Conservation (phyloP, 2,113 vertebrate species). For the Clarias magur region DNA sequence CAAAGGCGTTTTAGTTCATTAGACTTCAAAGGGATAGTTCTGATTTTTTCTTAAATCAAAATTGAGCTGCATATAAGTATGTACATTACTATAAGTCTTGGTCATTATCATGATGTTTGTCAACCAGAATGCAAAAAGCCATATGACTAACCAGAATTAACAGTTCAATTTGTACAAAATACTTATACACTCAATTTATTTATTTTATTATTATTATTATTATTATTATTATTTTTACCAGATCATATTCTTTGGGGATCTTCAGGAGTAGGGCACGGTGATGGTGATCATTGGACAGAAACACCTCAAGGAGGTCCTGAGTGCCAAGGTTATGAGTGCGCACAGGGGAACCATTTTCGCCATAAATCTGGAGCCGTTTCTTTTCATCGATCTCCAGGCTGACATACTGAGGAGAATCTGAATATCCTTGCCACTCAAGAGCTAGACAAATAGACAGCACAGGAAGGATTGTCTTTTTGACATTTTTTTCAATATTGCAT, state of each 20-base stretch:
- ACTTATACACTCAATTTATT: no score
- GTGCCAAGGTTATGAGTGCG: slow-evolving; percentile 75
- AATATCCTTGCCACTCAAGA: slow-evolving; percentile 84
- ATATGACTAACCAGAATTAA: no score
- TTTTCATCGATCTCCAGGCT: slow-evolving; percentile 74
- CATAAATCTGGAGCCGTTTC: slow-evolving; percentile 76
- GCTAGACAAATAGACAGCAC: slow-evolving; percentile 67
- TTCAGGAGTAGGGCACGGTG: slow-evolving; percentile 80
- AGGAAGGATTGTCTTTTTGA: neutral
- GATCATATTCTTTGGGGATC: slow-evolving; percentile 91
- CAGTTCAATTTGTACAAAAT: no score
- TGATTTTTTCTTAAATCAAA: no score
- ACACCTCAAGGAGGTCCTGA: slow-evolving; percentile 70
- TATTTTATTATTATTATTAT: no score
- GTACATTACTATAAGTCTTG: no score
- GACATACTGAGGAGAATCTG: slow-evolving; percentile 67
- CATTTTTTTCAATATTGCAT: neutral
- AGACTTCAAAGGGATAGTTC: neutral
- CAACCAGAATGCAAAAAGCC: no score
- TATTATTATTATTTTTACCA: slow-evolving; percentile 73
- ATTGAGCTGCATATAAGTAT: no score
- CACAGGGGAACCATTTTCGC: slow-evolving; percentile 68
- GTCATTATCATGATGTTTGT: no score
- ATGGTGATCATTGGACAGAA: slow-evolving; percentile 78
- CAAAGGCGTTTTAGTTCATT: neutral